phyloP scores from a whole-genome alignment of 1,140 invertebrate genomes.

The Trichonephila clavata region DNA sequence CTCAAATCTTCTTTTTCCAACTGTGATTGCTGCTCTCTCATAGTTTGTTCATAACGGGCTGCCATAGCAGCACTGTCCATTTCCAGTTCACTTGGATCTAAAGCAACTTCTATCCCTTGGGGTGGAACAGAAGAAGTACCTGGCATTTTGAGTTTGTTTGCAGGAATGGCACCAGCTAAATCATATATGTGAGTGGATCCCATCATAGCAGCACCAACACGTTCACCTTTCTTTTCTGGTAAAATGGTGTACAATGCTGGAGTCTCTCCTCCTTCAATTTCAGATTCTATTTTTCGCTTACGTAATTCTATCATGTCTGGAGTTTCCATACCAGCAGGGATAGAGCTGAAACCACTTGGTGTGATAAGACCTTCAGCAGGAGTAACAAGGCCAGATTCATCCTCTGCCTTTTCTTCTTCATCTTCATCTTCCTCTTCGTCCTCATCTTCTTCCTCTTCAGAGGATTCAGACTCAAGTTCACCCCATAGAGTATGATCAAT shows the following conservation, averaged over 20 bases:
- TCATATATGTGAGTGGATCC: constrained; percentile 98
- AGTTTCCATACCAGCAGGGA: constrained; percentile 97
- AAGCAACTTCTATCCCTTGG: constrained; percentile 91
- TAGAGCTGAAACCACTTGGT: constrained; percentile 96
- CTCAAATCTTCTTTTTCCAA: constrained; percentile 96
- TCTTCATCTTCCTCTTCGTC: constrained; percentile 85
- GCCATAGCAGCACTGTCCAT: constrained; percentile 95
- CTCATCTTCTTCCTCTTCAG: constrained; percentile 87
- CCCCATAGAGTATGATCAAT: constrained; percentile 97
- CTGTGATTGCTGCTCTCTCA: constrained; percentile 93
- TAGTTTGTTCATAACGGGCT: constrained; percentile 96
- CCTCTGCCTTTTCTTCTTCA: constrained; percentile 83
- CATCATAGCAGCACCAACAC: constrained; percentile 95
- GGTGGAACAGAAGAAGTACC: constrained; percentile 78
- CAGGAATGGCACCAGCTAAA: constrained; percentile 85
- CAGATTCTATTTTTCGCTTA: constrained; percentile 97
- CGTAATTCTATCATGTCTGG: constrained; percentile 98
- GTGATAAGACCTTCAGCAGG: constrained; percentile 91
- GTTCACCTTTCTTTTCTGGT: constrained; percentile 95
- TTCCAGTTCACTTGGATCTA: constrained; percentile 98
- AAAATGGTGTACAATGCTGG: constrained; percentile 95
- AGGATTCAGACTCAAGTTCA: constrained; percentile 96
- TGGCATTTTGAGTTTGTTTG: constrained; percentile 80
- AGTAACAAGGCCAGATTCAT: constrained; percentile 91
- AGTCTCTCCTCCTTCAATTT: constrained; percentile 96